A percentile compares a stretch with the other conserved stretches of the same genome.
phyloP scores from a whole-genome alignment of 2,797 vertebrate genomes.

The Malurus splendens region DNA sequence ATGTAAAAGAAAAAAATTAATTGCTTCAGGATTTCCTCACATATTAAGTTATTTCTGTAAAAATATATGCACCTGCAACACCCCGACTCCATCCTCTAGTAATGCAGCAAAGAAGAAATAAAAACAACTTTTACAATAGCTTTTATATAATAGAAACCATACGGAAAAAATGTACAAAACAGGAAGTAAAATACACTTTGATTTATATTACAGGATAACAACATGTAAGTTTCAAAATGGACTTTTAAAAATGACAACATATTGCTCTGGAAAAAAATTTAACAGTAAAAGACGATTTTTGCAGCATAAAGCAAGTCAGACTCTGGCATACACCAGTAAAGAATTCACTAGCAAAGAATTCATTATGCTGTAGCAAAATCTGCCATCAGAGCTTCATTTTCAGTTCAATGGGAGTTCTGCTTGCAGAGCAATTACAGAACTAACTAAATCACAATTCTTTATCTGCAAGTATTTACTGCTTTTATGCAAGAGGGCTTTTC shows the following conservation, averaged over 20 bases:
- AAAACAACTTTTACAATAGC: background rate
- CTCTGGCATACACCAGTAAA: background rate
- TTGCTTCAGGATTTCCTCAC: background rate
- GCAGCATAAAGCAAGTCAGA: background rate
- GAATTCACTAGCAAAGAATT: background rate
- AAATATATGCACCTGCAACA: background rate
- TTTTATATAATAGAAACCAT: background rate
- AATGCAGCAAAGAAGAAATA: background rate
- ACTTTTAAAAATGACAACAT: background rate
- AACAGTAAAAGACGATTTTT: background rate
- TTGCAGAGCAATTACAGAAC: background rate
- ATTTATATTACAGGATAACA: background rate
- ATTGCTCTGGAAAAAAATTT: rapidly evolving
- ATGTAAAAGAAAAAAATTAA: background rate
- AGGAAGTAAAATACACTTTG: background rate
- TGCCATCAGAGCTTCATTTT: background rate
- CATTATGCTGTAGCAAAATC: background rate
- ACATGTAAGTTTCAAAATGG: background rate
- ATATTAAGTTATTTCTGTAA: background rate
- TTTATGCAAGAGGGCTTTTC: background rate
- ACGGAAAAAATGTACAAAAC: background rate
- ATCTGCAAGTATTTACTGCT: background rate
- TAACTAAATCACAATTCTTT: background rate
- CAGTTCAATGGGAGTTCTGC: background rate
- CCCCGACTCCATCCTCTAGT: background rate